These are phyloP conservation scores for Toxonevra muliebris DNA, from an alignment of 2,888 invertebrate genomes.

Conservation along the genomic window DNA sequence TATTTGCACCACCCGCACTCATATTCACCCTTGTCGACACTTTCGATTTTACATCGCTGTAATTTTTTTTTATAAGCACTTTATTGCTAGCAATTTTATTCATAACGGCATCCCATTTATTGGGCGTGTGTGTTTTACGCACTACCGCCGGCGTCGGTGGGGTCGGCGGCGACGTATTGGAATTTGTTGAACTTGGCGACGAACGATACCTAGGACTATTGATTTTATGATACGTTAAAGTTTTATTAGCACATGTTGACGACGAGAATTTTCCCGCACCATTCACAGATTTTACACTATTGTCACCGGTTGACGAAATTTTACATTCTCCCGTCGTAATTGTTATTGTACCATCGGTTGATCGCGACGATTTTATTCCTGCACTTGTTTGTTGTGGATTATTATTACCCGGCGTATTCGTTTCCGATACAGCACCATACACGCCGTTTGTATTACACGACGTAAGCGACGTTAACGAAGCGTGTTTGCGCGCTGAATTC, in stretches of 20 bases:
- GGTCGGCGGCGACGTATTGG: slow-evolving; percentile 21
- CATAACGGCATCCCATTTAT: slow-evolving; percentile 85
- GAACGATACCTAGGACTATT: slow-evolving; percentile 33
- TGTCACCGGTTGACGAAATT: not conserved
- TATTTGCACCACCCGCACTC: slow-evolving; percentile 25
- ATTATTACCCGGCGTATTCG: slow-evolving; percentile 23
- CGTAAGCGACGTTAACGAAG: slow-evolving; percentile 52
- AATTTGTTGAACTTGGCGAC: slow-evolving; percentile 39
- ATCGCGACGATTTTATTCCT: slow-evolving; percentile 31
- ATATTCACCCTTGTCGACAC: slow-evolving; percentile 67
- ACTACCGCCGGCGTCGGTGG: slow-evolving; percentile 33
- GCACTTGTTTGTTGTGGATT: slow-evolving; percentile 34
- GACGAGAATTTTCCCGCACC: slow-evolving; percentile 18
- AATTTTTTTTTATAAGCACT: slow-evolving; percentile 70
- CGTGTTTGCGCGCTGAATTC: slow-evolving; percentile 59
- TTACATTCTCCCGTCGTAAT: not conserved
- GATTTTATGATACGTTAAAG: not conserved
- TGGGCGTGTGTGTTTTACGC: slow-evolving; percentile 56
- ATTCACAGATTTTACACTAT: not conserved
- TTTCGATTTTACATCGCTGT: slow-evolving; percentile 89
- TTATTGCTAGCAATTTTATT: slow-evolving; percentile 80
- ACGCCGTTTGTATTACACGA: slow-evolving; percentile 47
- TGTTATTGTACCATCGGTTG: slow-evolving; percentile 26
- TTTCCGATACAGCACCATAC: slow-evolving; percentile 26
- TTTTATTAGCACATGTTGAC: not conserved